These are phyloP conservation scores for Papilio aristodemus DNA, from an alignment of 1,140 invertebrate species.

Conservation along the genomic window DNA sequence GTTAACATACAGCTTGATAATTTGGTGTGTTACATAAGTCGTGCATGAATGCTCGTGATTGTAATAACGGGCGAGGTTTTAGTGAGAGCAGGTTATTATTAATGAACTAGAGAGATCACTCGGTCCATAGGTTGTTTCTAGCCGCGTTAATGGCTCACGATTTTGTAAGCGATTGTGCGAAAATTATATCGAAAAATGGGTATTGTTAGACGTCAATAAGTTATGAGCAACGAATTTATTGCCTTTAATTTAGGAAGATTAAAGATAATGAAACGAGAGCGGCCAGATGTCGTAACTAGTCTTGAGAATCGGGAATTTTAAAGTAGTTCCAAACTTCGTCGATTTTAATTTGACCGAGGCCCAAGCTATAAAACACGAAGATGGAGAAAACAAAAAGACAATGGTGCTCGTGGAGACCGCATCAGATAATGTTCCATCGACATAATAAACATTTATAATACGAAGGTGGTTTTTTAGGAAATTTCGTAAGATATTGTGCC, in stretches of 20 bases:
- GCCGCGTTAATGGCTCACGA: slow-evolving; percentile 39
- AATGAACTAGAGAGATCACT: slow-evolving; percentile 49
- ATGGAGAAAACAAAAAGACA: slow-evolving; percentile 66
- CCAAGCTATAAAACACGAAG: slow-evolving; percentile 43
- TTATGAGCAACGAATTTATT: slow-evolving; percentile 61
- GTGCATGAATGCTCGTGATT: slow-evolving; percentile 69
- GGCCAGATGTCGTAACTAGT: slow-evolving; percentile 32
- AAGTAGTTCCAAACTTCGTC: not conserved
- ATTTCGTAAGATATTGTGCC: slow-evolving; percentile 76
- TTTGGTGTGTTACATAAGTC: slow-evolving; percentile 73
- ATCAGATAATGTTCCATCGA: slow-evolving; percentile 68
- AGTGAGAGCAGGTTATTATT: slow-evolving; percentile 73
- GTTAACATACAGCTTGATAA: slow-evolving; percentile 72
- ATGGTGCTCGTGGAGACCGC: slow-evolving; percentile 55
- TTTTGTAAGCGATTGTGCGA: slow-evolving; percentile 54
- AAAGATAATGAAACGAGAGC: slow-evolving; percentile 44
- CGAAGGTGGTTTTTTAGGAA: slow-evolving; percentile 71
- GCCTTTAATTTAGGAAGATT: slow-evolving; percentile 61
- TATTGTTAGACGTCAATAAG: slow-evolving; percentile 59
- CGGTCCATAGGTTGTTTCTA: slow-evolving; percentile 41
- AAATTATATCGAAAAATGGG: slow-evolving; percentile 59
- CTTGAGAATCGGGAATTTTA: slow-evolving; percentile 31
- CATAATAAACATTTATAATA: slow-evolving; percentile 74
- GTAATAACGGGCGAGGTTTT: slow-evolving; percentile 63
- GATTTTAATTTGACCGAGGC: slow-evolving; percentile 43